phyloP scores from a whole-genome alignment of 2,113 vertebrate genomes.

The Danio rerio region DNA sequence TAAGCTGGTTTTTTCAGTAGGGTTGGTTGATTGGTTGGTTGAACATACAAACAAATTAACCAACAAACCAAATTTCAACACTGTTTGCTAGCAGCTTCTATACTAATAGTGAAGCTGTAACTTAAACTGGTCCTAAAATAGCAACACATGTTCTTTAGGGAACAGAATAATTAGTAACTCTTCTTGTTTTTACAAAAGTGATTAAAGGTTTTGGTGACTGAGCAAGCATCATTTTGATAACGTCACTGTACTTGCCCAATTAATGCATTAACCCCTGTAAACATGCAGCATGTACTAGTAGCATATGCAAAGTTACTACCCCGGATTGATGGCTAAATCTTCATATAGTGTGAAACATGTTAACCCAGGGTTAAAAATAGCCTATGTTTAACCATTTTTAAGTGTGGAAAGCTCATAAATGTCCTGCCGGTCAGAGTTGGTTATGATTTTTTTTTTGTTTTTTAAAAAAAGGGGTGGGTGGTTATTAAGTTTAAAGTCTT shows the following conservation, averaged over 20 bases:
- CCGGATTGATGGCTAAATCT: not conserved
- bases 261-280: not conserved
- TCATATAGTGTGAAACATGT: not conserved
- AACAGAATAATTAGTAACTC: too few relatives aligned
- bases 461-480: constrained; percentile 9
- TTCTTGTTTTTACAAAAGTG: too few relatives aligned
- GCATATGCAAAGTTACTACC: not conserved
- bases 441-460: constrained; percentile 39
- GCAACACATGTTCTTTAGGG: too few relatives aligned
- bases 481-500: constrained; percentile 30
- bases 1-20: too few relatives aligned
- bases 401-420: not conserved
- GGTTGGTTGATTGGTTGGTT: too few relatives aligned
- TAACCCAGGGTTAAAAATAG: constrained; percentile 7
- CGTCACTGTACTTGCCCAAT: not conserved
- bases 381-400: not conserved
- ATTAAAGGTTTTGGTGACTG: too few relatives aligned
- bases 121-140: too few relatives aligned
- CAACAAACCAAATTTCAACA: too few relatives aligned
- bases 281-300: not conserved
- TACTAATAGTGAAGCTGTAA: too few relatives aligned
- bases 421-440: constrained; percentile 65
- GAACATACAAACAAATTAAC: too few relatives aligned
- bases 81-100: too few relatives aligned
- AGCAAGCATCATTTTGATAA: too few relatives aligned